Evolutionary conservation across 2,797 vertebrate genomes (phyloP).

Genomic region (Sebastes matsubarae): DNA sequence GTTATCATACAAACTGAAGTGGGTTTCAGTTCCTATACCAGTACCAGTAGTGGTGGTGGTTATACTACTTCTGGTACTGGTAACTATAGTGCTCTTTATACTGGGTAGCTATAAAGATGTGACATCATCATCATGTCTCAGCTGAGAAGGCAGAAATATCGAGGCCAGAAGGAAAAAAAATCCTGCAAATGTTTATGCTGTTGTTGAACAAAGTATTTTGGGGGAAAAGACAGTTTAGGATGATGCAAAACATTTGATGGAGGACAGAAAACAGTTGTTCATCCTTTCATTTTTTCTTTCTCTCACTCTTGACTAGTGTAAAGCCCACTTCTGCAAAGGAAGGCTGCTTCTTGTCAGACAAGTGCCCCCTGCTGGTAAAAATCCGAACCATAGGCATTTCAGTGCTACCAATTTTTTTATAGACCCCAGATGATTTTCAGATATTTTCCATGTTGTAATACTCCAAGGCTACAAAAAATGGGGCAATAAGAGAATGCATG

Average conservation of each 20-base stretch:
- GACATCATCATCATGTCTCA: constrained; percentile 34
- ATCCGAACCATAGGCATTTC: constrained; percentile 41
- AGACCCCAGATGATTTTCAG: constrained; percentile 75
- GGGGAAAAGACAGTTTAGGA: neutral
- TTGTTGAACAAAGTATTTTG: constrained; percentile 14
- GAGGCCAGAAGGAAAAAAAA: neutral
- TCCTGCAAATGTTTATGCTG: constrained; percentile 1
- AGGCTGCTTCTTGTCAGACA: constrained; percentile 66
- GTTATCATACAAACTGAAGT: neutral
- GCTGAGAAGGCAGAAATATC: constrained; percentile 32
- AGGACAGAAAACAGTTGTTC: neutral
- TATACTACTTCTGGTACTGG: constrained; percentile 5
- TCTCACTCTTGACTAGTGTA: constrained; percentile 20
- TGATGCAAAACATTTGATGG: constrained; percentile 35
- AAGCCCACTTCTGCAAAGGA: constrained; percentile 39
- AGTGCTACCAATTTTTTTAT: constrained; percentile 63
- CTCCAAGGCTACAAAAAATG: constrained; percentile 51
- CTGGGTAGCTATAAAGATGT: neutral
- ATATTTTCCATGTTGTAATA: constrained; percentile 80
- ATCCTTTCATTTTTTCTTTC: constrained; percentile 21
- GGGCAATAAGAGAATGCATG: constrained; percentile 36
- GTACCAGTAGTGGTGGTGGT: neutral
- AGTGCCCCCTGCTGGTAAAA: constrained; percentile 79
- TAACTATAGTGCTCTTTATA: neutral
- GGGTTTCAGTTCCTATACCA: neutral